Conservation (phyloP, 2,888 invertebrate species). For the Oligia latruncula region DNA sequence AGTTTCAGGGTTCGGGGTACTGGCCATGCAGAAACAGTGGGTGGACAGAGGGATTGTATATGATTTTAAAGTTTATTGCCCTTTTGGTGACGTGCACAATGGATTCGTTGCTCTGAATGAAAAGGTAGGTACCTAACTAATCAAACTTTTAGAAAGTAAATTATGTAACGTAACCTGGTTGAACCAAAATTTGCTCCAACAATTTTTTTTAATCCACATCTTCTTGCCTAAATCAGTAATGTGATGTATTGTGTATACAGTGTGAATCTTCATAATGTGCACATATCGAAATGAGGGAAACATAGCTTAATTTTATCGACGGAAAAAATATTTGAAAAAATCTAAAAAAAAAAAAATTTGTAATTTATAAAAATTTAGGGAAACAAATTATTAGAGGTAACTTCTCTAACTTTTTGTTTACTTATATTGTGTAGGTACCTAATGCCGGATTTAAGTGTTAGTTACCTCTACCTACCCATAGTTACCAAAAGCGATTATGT, state of each 20-base stretch:
- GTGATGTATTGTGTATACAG: too few relatives aligned
- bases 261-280: too few relatives aligned
- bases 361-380: too few relatives aligned
- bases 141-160: neutral
- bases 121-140: slow-evolving; percentile 69
- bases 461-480: too few relatives aligned
- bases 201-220: too few relatives aligned
- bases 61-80: slow-evolving; percentile 81
- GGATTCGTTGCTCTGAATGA: slow-evolving; percentile 79
- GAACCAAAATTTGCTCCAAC: too few relatives aligned
- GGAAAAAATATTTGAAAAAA: too few relatives aligned
- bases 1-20: slow-evolving; percentile 76
- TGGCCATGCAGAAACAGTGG: slow-evolving; percentile 80
- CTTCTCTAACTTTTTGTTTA: neutral
- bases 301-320: too few relatives aligned
- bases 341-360: too few relatives aligned
- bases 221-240: too few relatives aligned
- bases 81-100: slow-evolving; percentile 78
- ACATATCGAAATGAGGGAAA: too few relatives aligned
- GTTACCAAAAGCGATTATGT: neutral
- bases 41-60: slow-evolving; percentile 69
- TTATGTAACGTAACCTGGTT: too few relatives aligned
- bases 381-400: neutral
- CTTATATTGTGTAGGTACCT: neutral
- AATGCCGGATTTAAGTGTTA: neutral